Evolutionary conservation across 2,797 vertebrate species (phyloP).

Genomic region (Eulemur albifrons): DNA sequence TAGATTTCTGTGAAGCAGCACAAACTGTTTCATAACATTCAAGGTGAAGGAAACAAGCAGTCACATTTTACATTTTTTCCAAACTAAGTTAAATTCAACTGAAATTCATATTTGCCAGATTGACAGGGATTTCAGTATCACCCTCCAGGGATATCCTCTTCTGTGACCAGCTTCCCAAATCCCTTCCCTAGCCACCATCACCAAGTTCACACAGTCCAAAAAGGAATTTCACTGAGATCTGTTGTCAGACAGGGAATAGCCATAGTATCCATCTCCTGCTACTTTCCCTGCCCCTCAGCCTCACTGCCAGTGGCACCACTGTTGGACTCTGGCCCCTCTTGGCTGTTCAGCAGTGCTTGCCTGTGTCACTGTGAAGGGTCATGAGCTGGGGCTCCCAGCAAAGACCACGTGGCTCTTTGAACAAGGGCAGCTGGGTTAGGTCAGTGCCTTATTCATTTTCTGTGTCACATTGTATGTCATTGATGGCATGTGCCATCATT

Average conservation of each 20-base stretch:
- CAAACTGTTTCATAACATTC: constrained; percentile 2
- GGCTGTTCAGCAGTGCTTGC: neutral
- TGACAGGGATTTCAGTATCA: neutral
- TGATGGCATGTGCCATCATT: neutral
- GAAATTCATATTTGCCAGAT: neutral
- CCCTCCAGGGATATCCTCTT: neutral
- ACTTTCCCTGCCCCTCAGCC: neutral
- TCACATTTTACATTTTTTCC: constrained; percentile 14
- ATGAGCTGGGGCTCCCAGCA: neutral
- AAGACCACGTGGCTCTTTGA: neutral
- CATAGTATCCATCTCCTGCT: neutral
- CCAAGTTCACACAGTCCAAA: neutral
- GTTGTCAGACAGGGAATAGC: neutral
- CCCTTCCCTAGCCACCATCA: neutral
- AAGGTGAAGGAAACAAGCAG: constrained; percentile 36
- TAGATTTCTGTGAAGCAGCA: constrained; percentile 13
- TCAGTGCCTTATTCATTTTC: neutral
- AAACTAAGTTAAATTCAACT: constrained; percentile 23
- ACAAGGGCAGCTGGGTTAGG: neutral
- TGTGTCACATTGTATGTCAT: neutral
- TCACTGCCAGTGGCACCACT: neutral
- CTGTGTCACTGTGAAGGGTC: neutral
- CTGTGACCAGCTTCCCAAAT: neutral
- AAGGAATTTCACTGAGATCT: neutral
- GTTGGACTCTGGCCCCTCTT: neutral